Evolutionary conservation across 2,113 vertebrate genomes (phyloP).

Genomic region (Microtus richardsoni): DNA sequence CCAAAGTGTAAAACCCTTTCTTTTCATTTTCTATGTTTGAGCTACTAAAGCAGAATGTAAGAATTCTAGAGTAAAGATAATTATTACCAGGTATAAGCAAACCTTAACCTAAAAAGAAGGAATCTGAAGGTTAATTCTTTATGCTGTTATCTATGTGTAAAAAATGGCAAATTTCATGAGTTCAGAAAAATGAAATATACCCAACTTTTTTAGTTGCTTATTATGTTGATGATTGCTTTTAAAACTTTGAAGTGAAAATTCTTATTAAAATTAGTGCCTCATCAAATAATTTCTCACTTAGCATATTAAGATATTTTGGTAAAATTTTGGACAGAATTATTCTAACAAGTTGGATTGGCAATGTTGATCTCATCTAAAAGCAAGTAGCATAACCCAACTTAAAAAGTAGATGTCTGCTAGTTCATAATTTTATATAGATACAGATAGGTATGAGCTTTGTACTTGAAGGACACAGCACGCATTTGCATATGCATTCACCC

Average conservation of each 20-base stretch:
- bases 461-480: not conserved
- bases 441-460: not conserved
- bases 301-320: constrained; percentile 22
- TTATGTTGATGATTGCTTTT: constrained; percentile 48
- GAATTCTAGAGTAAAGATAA: constrained; percentile 56
- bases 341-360: constrained; percentile 22
- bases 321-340: constrained; percentile 52
- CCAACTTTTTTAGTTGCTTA: constrained; percentile 55
- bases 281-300: constrained; percentile 52
- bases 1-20: constrained; percentile 39
- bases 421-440: not conserved
- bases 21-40: constrained; percentile 21
- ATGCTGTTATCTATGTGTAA: constrained; percentile 51
- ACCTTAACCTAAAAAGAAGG: constrained; percentile 48
- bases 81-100: constrained; percentile 37
- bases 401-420: constrained; percentile 57
- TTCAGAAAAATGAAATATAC: constrained; percentile 22
- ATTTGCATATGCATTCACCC: constrained; percentile 53
- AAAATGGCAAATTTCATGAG: constrained; percentile 46
- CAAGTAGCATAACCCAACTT: constrained; percentile 45
- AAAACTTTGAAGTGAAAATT: constrained; percentile 35
- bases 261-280: constrained; percentile 27
- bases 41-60: constrained; percentile 42
- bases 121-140: constrained; percentile 43
- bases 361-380: constrained; percentile 54